These are phyloP conservation scores for Ctenosaura bakeri DNA, from an alignment of 2,797 vertebrate species.

Conservation along the genomic window DNA sequence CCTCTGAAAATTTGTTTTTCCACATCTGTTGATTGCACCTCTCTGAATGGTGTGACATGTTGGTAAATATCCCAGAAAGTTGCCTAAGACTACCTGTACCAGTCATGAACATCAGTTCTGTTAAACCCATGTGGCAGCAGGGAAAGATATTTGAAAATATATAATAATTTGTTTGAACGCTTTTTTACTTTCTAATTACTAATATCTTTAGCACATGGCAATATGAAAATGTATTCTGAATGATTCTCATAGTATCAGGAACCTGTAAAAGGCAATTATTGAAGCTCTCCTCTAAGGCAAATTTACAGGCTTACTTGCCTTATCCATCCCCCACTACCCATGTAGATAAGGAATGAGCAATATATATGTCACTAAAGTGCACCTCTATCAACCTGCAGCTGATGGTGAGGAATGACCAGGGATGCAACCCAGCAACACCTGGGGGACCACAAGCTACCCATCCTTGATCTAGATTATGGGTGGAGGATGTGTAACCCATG, in stretches of 20 bases:
- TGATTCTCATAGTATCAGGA: background rate
- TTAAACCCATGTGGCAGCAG: background rate
- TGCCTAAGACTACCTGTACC: background rate
- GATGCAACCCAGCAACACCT: too few species aligned
- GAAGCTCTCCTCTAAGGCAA: background rate
- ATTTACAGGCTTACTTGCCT: background rate
- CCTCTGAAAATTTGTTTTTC: background rate
- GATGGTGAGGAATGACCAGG: background rate
- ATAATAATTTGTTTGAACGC: background rate
- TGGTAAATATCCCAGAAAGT: background rate
- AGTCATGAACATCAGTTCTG: background rate
- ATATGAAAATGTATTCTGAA: slow-evolving; percentile 14
- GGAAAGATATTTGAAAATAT: too few species aligned
- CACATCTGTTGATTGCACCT: background rate
- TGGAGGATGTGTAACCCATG: too few species aligned
- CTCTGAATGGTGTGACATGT: background rate
- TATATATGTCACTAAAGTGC: background rate
- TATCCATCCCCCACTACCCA: background rate
- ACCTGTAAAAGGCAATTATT: background rate
- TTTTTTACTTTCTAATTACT: background rate
- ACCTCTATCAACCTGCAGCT: too few species aligned
- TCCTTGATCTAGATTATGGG: too few species aligned
- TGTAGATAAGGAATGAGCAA: background rate
- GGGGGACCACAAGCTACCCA: too few species aligned
- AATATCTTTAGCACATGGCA: background rate